Evolutionary conservation across 2,888 invertebrate species (phyloP).

Genomic region (Chymomyza procnemis): DNA sequence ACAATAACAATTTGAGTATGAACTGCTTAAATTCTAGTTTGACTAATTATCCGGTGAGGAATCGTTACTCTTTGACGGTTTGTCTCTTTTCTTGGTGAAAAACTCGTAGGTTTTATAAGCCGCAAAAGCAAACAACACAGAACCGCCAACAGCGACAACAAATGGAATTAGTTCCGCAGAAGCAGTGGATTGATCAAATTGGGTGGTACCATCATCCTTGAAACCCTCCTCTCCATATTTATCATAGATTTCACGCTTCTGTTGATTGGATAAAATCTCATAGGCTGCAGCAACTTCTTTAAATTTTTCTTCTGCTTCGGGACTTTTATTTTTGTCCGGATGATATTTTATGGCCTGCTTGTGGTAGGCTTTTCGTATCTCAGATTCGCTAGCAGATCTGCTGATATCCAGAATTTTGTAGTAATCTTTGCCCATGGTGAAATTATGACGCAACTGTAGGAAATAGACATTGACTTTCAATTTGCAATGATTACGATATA

Average conservation of each 20-base stretch:
- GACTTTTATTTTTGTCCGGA: conserved; percentile 23
- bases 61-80: conserved; percentile 19
- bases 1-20: neutral
- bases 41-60: conserved; percentile 33
- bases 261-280: conserved; percentile 49
- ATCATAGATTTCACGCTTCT: conserved; percentile 52
- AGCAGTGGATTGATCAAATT: conserved; percentile 34
- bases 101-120: conserved; percentile 56
- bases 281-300: conserved; percentile 49
- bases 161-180: conserved; percentile 51
- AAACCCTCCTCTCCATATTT: conserved; percentile 52
- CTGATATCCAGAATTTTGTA: conserved; percentile 29
- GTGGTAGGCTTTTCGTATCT: conserved; percentile 22
- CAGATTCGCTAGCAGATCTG: conserved; percentile 19
- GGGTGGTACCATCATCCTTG: conserved; percentile 9
- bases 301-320: conserved; percentile 45
- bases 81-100: conserved; percentile 50
- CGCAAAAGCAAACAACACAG: conserved; percentile 52
- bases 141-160: conserved; percentile 54
- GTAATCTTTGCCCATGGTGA: conserved; percentile 28
- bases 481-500: neutral
- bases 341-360: conserved; percentile 32
- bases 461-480: neutral
- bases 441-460: neutral
- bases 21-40: neutral